phyloP scores from a whole-genome alignment of 2,888 invertebrate species.

The Dynastes maya region DNA sequence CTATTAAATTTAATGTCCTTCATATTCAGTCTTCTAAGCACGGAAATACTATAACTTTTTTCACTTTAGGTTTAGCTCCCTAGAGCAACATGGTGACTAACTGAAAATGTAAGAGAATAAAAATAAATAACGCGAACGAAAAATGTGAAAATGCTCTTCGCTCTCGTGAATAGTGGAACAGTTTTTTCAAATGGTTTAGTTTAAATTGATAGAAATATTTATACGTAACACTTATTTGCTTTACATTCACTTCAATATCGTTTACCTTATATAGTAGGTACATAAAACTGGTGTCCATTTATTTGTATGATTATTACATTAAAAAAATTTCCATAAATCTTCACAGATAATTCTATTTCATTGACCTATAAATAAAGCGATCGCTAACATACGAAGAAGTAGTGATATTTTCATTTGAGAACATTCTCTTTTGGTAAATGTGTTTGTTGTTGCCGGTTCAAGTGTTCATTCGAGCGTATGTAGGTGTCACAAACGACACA shows the following conservation, averaged over 20 bases:
- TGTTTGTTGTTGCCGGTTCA: background rate
- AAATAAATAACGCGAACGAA: background rate
- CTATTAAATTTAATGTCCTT: conserved; percentile 26
- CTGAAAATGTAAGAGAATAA: conserved; percentile 32
- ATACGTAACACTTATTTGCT: background rate
- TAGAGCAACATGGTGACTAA: conserved; percentile 37
- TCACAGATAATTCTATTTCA: conserved; percentile 24
- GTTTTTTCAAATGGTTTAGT: background rate
- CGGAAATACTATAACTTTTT: conserved; percentile 14
- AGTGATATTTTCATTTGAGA: background rate
- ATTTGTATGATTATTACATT: background rate
- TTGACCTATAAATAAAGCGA: conserved; percentile 21
- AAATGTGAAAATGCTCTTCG: conserved; percentile 24
- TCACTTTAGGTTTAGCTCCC: background rate
- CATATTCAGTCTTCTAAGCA: conserved; percentile 41
- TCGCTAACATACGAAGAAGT: background rate
- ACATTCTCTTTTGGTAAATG: conserved; percentile 6
- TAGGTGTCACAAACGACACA: background rate
- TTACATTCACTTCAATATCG: conserved; percentile 11
- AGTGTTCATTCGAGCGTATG: conserved; percentile 22
- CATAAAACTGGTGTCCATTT: background rate
- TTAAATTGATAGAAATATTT: conserved; percentile 2
- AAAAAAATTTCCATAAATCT: conserved; percentile 9
- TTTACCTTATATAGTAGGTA: conserved; percentile 3
- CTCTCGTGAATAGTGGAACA: conserved; percentile 29